phyloP scores from a whole-genome alignment of 2,797 vertebrate genomes.

The Syngnathus rostellatus region DNA sequence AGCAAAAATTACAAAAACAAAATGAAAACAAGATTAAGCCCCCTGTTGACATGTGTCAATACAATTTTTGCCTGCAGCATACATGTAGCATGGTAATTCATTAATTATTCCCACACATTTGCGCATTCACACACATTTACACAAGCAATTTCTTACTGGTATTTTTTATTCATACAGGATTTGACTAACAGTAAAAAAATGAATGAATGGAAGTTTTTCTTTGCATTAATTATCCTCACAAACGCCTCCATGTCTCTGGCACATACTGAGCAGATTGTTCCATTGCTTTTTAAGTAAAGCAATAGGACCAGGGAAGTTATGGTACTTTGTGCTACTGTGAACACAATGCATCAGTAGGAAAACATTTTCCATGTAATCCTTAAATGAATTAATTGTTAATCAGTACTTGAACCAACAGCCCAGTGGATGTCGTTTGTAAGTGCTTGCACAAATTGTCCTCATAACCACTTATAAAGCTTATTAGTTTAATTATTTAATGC shows the following conservation, averaged over 20 bases:
- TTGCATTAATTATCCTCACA: background rate
- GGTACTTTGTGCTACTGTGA: background rate
- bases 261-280: background rate
- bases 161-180: background rate
- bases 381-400: too few relatives aligned
- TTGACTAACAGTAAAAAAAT: background rate
- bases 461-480: too few relatives aligned
- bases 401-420: too few relatives aligned
- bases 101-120: slow-evolving; percentile 20
- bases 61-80: slow-evolving; percentile 41
- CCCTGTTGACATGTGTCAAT: slow-evolving; percentile 57
- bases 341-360: background rate
- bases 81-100: slow-evolving; percentile 32
- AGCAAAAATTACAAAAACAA: slow-evolving; percentile 28
- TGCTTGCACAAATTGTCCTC: too few relatives aligned
- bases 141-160: background rate
- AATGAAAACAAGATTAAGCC: slow-evolving; percentile 43
- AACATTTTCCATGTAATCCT: too few relatives aligned
- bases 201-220: background rate
- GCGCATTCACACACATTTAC: slow-evolving; percentile 11
- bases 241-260: background rate
- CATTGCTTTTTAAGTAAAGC: background rate
- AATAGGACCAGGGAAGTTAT: background rate
- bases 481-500: too few relatives aligned
- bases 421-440: too few relatives aligned